Base-by-base conservation (phyloP, 1,140 invertebrate genomes). In the Notospermus geniculatus region DNA sequence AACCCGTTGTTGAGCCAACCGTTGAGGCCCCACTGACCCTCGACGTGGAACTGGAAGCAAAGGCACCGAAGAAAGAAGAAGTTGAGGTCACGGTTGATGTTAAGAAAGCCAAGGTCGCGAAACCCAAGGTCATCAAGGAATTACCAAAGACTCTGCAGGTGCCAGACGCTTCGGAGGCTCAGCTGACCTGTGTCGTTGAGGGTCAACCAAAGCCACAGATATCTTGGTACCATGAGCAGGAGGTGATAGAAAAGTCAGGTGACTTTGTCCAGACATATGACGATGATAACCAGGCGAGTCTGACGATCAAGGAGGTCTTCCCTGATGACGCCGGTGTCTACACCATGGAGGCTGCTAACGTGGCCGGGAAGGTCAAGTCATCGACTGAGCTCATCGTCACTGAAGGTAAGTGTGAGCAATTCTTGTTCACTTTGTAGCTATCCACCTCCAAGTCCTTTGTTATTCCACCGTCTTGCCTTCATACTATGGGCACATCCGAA, bases 301-400 rank as follows among this genome's bases (percentile, higher is more conserved):
- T 81, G 13, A 62, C 64, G n/a, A 96, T 97, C 64, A 89, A 91
- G n/a, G 95, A 97, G 79, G 93, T 97, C 74, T 97, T 96, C 87
- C 93, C 94, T 9, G 85, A 88, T 70, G 97, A 99, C 82, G 88
- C 88, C 74, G 97, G 97, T 30, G 91, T 95, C 77, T 98, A 98
- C 77, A 88, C 91, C 62, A 96, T 95, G 80, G 87, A 91, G 62
- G 92, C 96, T 11, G 89, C 89, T 62, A 97, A 95, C 78, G 87
- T 88, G 28, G 89, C 91, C 54, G 97, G 97, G 72, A 86, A 89
- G 70, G 93, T 90, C 32, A 72, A 63, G 50, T 69, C 72, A 27
- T 58, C 73, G 19, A 74, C 74, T 58, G 67, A 72, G 27, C 68
- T 81, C 0, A 63, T 70, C 61, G 74, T 81, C 17, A 67, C 71